Base-by-base conservation (phyloP, 2,113 vertebrate species). In the Ondatra zibethicus region DNA sequence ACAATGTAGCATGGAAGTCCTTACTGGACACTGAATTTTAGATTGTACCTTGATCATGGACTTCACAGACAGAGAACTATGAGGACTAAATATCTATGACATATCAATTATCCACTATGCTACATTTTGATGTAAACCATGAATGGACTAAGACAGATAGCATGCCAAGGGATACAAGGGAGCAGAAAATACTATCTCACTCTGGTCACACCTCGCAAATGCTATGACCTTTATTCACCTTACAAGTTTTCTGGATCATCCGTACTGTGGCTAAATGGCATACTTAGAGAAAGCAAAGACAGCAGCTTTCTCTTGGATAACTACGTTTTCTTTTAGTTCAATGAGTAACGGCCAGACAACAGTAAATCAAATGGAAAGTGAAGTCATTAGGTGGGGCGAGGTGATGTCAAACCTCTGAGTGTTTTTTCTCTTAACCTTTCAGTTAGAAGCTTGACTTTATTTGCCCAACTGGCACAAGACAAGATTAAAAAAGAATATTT, bases 351-450 rank as follows among this genome's bases (percentile, higher is more conserved):
- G 13, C 78, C 93, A 97, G 95, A 98, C 95, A 93, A 93, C 70
- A 90, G 88, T 73, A 92, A 97, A 84, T 95, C 50, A 92, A 97
- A 90, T 78, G 96, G 98, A 97, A 98, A 98, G 70, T 98, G 96
- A 97, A 93, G 96, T 96, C 96, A 98, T 93, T 96, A 96, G 97
- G 95, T 97, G 93, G 96, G 91, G 97, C 73, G 45, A 94, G 93
- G 89, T 96, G 96, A 97, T 96, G 95, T 97, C 95, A 97, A 84
- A 96, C 76, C 75, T 91, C 31, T 33, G 89, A 94, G 19, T 97
- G 96, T 95, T 97, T 97, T 96, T 94, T 91, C 86, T 94, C 58
- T 95, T 92, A 97, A 96, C 87, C 89, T 96, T 95, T 63, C 39
- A 47, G 65, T 88, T 52, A 87, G 88, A 39, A 96, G 36, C 19